Evolutionary conservation across 1,140 invertebrate species (phyloP), one percentile per base, ranked within the genome.

Genomic region (Acyrthosiphon pisum): DNA sequence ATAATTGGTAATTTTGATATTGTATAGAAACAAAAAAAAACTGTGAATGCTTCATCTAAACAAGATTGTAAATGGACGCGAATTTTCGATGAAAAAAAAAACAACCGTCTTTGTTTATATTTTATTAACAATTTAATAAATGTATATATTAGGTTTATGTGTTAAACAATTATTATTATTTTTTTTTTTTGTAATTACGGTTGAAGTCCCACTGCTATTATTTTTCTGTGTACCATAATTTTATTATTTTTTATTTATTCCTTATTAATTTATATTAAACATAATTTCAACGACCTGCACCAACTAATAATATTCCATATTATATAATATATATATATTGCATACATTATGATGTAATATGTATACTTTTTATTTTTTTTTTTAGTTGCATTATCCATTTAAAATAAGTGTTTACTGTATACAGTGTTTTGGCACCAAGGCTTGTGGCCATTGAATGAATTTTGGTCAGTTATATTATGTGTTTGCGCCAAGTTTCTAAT

Each of bases 81-180:
- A 30, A 41, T 90, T 50, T 53, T 50, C 6, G 35, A 4, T 88
- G 48, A n/a, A 30, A 44, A 90, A 37, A 41, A 44, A 90, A 68
- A 41, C 37, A 23, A 90, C 89, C 26, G 30, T 68, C 53, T 90
- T 68, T 68, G 89, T 68, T 90, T 90, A 68, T 68, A 90, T 90
- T 90, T 44, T 90, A 68, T 60, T 68, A 68, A 60, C 53, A 50
- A 90, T 90, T 41, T 90, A 90, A 90, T 90, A 60, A 90, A 18
- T 93, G 91, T 93, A 93, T 30, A 93, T 93, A 93, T 50, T 93
- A 93, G 81, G 26, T 84, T 86, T 93, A 93, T 53, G 81, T 93
- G 91, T 93, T 93, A 56, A 93, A 93, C 76, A 50, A 46, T 60
- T 41, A 41, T 41, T 41, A 83, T 83, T 91, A 76, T 83, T 92